These are phyloP conservation scores for Chelonus insularis DNA, from an alignment of 1,140 invertebrate species.

Conservation along the genomic window DNA sequence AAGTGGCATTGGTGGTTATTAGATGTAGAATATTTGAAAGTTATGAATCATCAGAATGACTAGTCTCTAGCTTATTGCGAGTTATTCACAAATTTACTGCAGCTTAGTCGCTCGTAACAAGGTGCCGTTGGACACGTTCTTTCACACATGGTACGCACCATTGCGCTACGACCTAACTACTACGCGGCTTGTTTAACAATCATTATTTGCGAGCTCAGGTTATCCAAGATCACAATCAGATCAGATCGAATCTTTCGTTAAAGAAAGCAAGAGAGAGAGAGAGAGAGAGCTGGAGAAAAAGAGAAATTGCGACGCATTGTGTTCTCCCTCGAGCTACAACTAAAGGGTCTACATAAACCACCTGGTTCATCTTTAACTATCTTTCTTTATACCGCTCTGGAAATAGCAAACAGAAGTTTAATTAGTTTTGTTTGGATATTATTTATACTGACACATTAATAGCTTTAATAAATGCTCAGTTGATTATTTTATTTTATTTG, in stretches of 20 bases:
- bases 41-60: not conserved
- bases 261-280: not conserved
- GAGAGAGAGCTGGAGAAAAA: not conserved
- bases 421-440: not conserved
- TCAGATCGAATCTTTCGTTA: slow-evolving; percentile 44
- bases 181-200: slow-evolving; percentile 50
- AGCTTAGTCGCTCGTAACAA: slow-evolving; percentile 40
- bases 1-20: too few species aligned
- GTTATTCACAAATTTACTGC: slow-evolving; percentile 15
- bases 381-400: not conserved
- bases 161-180: slow-evolving; percentile 32
- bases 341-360: slow-evolving; percentile 32
- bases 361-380: slow-evolving; percentile 8
- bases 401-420: not conserved
- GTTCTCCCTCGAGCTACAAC: slow-evolving; percentile 26
- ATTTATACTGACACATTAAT: slow-evolving; percentile 6
- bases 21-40: too few species aligned
- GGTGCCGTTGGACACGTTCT: slow-evolving; percentile 37
- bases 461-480: not conserved
- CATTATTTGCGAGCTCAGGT: slow-evolving; percentile 50
- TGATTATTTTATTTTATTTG: not conserved
- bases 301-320: slow-evolving; percentile 36
- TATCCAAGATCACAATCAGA: slow-evolving; percentile 45
- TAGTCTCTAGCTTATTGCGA: not conserved
- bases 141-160: slow-evolving; percentile 44